Conservation (phyloP, 2,888 invertebrate species). For the Byasa hedistus region DNA sequence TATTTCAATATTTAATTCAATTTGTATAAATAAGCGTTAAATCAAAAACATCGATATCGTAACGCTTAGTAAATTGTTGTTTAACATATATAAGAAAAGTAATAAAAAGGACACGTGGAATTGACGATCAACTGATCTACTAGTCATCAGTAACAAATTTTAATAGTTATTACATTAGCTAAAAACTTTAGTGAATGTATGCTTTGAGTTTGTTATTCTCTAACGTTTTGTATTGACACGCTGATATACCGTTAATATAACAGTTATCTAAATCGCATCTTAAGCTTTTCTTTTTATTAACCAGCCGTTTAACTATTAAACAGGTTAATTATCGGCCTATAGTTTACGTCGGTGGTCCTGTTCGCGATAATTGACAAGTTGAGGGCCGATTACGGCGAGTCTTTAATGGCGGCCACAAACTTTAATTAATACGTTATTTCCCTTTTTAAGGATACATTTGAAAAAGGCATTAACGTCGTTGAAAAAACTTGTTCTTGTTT, state of each 20-base stretch:
- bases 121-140: too few relatives aligned
- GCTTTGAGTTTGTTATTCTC: not conserved
- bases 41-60: too few relatives aligned
- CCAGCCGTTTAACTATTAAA: slow-evolving; percentile 20
- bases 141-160: too few relatives aligned
- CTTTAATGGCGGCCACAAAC: slow-evolving; percentile 3
- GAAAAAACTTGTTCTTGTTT: not conserved
- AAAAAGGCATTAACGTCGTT: not conserved
- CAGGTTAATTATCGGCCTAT: slow-evolving; percentile 23
- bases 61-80: too few relatives aligned
- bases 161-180: too few relatives aligned
- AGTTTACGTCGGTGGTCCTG: slow-evolving; percentile 21
- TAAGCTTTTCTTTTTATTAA: slow-evolving; percentile 22
- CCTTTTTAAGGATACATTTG: not conserved
- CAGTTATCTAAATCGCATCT: slow-evolving; percentile 13
- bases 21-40: too few relatives aligned
- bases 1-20: not conserved
- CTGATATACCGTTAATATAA: slow-evolving; percentile 15
- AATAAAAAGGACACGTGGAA: too few relatives aligned
- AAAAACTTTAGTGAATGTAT: not conserved
- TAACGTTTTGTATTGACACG: not conserved
- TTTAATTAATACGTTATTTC: slow-evolving; percentile 19
- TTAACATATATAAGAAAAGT: too few relatives aligned
- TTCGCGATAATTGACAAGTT: slow-evolving; percentile 28
- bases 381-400: slow-evolving; percentile 13